Evolutionary conservation across 2,797 vertebrate species (phyloP).

Genomic region (Scarus forsteni): DNA sequence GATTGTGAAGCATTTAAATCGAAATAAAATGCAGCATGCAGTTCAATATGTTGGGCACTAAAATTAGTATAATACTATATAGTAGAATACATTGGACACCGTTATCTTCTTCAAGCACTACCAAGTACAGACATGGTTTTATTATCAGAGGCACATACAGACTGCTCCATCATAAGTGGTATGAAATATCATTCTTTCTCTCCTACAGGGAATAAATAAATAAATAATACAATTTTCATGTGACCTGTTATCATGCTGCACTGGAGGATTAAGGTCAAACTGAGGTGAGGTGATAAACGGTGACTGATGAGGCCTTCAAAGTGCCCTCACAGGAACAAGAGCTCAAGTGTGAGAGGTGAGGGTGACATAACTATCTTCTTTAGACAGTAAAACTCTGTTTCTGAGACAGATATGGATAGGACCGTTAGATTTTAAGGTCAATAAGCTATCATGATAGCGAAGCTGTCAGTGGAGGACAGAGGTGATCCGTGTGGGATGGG

Average conservation of each 20-base stretch:
- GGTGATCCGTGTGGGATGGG: constrained; percentile 44
- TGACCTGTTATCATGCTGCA: constrained; percentile 71
- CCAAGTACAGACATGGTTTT: constrained; percentile 73
- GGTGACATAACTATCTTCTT: constrained; percentile 35
- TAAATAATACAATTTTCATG: constrained; percentile 63
- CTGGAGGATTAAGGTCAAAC: constrained; percentile 52
- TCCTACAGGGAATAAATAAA: constrained; percentile 80
- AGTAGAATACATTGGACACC: constrained; percentile 65
- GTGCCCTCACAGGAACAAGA: constrained; percentile 31
- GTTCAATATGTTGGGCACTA: constrained; percentile 60
- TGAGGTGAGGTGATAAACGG: constrained; percentile 35
- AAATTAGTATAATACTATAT: constrained; percentile 60
- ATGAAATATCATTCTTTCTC: constrained; percentile 61
- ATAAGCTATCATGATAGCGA: constrained; percentile 28
- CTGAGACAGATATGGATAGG: constrained; percentile 25
- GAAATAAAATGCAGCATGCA: constrained; percentile 73
- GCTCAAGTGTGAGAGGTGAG: constrained; percentile 1
- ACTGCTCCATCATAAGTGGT: constrained; percentile 63
- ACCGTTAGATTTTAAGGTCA: constrained; percentile 38
- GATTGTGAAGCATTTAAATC: constrained; percentile 28
- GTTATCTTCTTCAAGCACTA: constrained; percentile 67
- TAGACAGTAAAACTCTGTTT: constrained; percentile 38
- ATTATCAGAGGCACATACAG: constrained; percentile 81
- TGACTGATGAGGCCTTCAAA: constrained; percentile 33
- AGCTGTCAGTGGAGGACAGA: constrained; percentile 47